Base-by-base conservation (phyloP, 2,888 invertebrate species). In the Caenorhabditis sulstoni region DNA sequence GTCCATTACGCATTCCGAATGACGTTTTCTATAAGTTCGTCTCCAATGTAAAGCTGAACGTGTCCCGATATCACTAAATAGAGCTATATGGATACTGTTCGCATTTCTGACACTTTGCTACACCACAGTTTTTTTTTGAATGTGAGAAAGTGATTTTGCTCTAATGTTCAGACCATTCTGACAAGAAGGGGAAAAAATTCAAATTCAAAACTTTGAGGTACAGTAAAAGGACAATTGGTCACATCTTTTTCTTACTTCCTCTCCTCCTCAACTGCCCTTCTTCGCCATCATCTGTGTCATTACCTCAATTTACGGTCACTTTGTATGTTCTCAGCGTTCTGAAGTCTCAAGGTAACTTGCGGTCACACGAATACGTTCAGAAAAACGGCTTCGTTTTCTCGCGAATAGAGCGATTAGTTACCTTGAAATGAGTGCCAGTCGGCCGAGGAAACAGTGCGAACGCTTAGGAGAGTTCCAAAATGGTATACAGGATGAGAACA, bases 271-370 rank as follows among this genome's bases (percentile, higher is more conserved):
- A 3, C 29, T 5, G 4, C 29, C 39, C 37, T 35, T 14, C 12
- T 47, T 62, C 62, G 71, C 71, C 71, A 71, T 71, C 62, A 55
- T 71, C 62, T 70, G 61, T 71, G 71, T 70, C 70, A 62, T 61
- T 70, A 70, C 71, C 71, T 71, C 62, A 62, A 71, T 62, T 71
- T 62, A 49, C 57, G 59, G 55, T 70, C 53, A 53, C 29, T 70
- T 68, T 68, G 52, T 58, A 59, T 68, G 53, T 70, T 70, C 70
- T 39, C 61, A 61, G 68, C 44, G 22, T 44, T 68, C 20, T 45
- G 18, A 22, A 1, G 49, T 50, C 45, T 71, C 71, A 71, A 71
- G 71, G 71, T 62, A 62, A 71, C 71, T 39, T 23, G 55, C 53
- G 61, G 68, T 68, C 59, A 68, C 52, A 23, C 50, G 68, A 68